Evolutionary conservation across 2,888 invertebrate species (phyloP), one percentile per base, ranked within the genome.

Genomic region (Agelastica alni): DNA sequence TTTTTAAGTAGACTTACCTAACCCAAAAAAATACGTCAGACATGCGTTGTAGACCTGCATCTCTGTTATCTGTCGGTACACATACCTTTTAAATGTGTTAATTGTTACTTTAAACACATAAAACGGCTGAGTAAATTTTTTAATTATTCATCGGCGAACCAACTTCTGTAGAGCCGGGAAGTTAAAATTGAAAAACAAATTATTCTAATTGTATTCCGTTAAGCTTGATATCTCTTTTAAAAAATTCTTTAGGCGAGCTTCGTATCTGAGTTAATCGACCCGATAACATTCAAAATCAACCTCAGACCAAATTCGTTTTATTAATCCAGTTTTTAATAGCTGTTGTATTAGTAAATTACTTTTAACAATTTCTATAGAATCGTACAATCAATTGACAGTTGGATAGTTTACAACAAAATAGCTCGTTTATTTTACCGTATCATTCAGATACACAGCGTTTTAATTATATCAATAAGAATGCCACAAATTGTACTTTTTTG

Each of bases 11-110:
- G 9, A 9, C 5, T 22, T 22, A 22, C 22, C 22, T 22, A 22
- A 22, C 22, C 22, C 9, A 9, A 22, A 22, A 22, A 22, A 22
- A 9, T 2, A 22, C 22, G 9, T 22, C 22, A 22, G 9, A 22
- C 9, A 22, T 22, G 22, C 22, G 22, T 22, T 22, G 22, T 39
- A 48, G 12, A 30, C 36, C 48, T 51, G 39, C 42, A 34, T 53
- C 53, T 53, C 30, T 58, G 53, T 59, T 57, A 54, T 52, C 54
- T 42, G 45, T 59, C 43, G 43, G 54, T 51, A 56, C 56, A 53
- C 52, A 54, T 31, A 37, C 56, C 56, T 54, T 54, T 59, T 54
- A 57, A 54, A 57, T 30, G 56, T 59, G 59, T 48, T 56, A 59
- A 59, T 57, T 59, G 48, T 37, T 52, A 43, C 37, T 39, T 28